These are phyloP conservation scores for Azemiops feae DNA, from an alignment of 2,113 vertebrate genomes.

Conservation along the genomic window DNA sequence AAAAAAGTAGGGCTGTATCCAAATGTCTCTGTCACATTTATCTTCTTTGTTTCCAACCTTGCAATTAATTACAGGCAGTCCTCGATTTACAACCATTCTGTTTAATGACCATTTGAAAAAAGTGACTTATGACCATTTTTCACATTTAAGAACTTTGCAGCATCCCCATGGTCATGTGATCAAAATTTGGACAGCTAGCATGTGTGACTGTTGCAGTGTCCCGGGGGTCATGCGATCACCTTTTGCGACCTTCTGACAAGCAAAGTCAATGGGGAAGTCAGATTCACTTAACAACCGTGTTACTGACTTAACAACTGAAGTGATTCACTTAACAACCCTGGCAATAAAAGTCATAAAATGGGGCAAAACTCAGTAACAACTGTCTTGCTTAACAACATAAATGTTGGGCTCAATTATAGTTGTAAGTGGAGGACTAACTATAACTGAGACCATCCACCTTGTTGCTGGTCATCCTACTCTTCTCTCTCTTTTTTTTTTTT, in stretches of 20 bases:
- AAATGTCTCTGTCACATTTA: conserved; percentile 19
- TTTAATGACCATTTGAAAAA: background rate
- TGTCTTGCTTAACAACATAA: background rate
- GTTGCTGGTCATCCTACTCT: background rate
- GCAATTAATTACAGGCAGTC: conserved; percentile 21
- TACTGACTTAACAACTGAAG: background rate
- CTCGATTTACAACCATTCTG: background rate
- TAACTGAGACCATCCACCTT: background rate
- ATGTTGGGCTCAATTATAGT: background rate
- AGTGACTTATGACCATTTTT: background rate
- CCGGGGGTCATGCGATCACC: background rate
- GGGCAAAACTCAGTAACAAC: background rate
- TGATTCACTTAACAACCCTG: background rate
- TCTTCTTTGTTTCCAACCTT: conserved; percentile 13
- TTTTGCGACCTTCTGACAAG: background rate
- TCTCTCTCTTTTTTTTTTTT: background rate
- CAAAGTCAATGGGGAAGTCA: background rate
- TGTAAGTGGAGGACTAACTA: background rate
- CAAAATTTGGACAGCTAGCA: background rate
- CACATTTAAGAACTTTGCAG: background rate
- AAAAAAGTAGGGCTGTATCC: background rate
- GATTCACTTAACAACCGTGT: background rate
- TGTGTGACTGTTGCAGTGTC: background rate
- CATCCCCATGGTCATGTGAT: background rate
- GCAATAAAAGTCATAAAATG: background rate